phyloP scores from a whole-genome alignment of 2,113 vertebrate species.

The Ammodytes marinus region DNA sequence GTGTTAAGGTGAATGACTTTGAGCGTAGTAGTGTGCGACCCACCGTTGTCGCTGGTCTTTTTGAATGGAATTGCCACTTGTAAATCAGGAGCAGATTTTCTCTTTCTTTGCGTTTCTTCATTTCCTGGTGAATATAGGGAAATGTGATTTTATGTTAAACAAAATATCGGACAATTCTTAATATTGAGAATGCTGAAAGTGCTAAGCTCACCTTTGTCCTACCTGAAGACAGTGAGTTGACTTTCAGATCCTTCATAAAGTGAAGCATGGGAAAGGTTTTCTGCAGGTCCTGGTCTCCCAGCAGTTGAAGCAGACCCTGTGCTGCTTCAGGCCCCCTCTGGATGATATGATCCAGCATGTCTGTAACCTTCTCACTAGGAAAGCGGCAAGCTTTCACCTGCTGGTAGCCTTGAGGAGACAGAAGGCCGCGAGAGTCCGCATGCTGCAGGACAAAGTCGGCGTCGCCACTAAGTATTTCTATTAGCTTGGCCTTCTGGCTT shows the following conservation, averaged over 20 bases:
- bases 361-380: slow-evolving; percentile 72
- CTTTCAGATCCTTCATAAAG: slow-evolving; percentile 56
- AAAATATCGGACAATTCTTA: not conserved
- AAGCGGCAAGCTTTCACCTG: slow-evolving; percentile 63
- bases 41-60: slow-evolving; percentile 50
- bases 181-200: not conserved
- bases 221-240: slow-evolving; percentile 50
- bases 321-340: slow-evolving; percentile 60
- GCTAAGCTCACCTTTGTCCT: not conserved
- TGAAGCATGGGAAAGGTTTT: slow-evolving; percentile 77
- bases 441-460: slow-evolving; percentile 81
- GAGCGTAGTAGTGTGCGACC: slow-evolving; percentile 14
- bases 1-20: not conserved
- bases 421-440: slow-evolving; percentile 71
- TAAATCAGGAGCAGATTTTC: not conserved
- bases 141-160: not conserved
- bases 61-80: slow-evolving; percentile 38
- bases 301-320: slow-evolving; percentile 66
- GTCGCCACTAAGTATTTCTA: slow-evolving; percentile 77
- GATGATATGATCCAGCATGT: slow-evolving; percentile 81
- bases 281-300: slow-evolving; percentile 63
- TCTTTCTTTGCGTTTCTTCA: slow-evolving; percentile 22
- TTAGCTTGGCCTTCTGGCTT: slow-evolving; percentile 67
- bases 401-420: slow-evolving; percentile 72
- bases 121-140: slow-evolving; percentile 8